Evolutionary conservation across 2,113 vertebrate genomes (phyloP), one percentile per base, ranked within the genome.

Genomic region (Lontra canadensis): DNA sequence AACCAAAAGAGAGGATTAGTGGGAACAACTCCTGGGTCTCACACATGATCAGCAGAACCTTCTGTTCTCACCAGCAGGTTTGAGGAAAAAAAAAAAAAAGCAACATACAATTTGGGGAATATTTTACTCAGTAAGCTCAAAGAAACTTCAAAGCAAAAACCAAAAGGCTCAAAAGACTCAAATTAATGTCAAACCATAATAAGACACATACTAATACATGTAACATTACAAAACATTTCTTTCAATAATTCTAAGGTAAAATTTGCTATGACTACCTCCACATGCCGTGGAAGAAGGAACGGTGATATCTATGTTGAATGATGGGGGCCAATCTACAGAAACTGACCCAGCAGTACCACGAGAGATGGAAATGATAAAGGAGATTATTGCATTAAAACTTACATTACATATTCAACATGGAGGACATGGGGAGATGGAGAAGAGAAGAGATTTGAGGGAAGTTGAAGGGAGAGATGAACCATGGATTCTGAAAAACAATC

Each of bases 221-320:
- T 25, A 61, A 61, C 4, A n/a, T 20, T 20, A n/a, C 17, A 69
- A 69, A 15, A 12, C 63, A 34, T 67, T 31, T 17, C 14, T 31
- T 42, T 42, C 15, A 47, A 4, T 3, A 55, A 1, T 13, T 49
- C 0, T 8, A 36, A 21, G 47, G 5, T 47, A 8, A 55, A 42
- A 14, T 25, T 13, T 26, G 49, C 31, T 36, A 4, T 17, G 29
- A 7, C 74, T 63, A 63, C 11, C 26, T n/a, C 6, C 11, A 14
- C 1, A 21, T 42, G 55, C 0, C 15, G 29, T 23, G 4, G 3
- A 15, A 44, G 6, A 3, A 17, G 52, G n/a, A 49, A 49, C 3
- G 17, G 17, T 21, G 4, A 47, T 4, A 6, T 25, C 8, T 12
- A 23, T 4, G 42, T 20, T 9, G 5, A 71, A 23, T 13, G n/a